Conservation (phyloP, 2,113 vertebrate genomes). For the Trematocara macrostoma region DNA sequence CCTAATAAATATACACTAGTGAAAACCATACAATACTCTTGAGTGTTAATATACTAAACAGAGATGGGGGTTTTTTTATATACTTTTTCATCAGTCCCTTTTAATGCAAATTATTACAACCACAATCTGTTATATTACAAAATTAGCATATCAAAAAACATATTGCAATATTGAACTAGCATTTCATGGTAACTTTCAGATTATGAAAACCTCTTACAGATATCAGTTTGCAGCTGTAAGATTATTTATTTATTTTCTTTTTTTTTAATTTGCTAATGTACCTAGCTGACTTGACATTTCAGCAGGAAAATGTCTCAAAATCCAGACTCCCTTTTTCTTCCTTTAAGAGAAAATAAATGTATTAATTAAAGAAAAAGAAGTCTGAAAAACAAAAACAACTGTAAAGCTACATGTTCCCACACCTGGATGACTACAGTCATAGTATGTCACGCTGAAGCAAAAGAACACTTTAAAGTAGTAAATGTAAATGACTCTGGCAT, state of each 20-base stretch:
- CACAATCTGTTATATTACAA: neutral
- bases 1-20: neutral
- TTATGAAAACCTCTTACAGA: neutral
- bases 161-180: neutral
- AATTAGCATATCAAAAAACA: neutral
- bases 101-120: neutral
- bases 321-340: neutral
- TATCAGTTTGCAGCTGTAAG: neutral
- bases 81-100: neutral
- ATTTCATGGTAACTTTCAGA: neutral
- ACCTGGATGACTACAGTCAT: neutral
- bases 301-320: neutral
- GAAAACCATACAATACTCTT: neutral
- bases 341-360: neutral
- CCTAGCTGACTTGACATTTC: neutral
- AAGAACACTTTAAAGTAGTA: neutral
- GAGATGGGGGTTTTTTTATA: accelerated
- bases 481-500: neutral
- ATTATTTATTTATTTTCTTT: neutral
- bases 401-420: neutral
- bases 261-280: neutral
- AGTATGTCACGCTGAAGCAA: neutral
- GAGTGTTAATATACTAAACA: neutral
- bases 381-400: neutral
- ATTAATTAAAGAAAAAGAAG: neutral